These are phyloP conservation scores for Deroptyus accipitrinus DNA, from an alignment of 2,113 vertebrate genomes.

Conservation along the genomic window DNA sequence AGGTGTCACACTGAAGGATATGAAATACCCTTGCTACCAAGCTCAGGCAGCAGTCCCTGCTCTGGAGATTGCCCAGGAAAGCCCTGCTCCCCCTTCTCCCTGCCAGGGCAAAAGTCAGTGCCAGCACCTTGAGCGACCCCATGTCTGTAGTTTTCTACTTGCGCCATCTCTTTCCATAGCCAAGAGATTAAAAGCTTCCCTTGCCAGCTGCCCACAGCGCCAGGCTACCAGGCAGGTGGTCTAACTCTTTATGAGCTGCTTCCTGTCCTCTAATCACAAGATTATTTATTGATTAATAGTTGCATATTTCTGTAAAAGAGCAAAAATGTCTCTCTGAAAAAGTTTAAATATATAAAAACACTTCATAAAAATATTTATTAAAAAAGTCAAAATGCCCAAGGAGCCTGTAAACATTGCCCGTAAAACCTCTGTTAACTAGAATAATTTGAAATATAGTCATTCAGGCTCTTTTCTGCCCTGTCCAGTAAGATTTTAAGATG, in stretches of 20 bases:
- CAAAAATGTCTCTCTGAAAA: constrained; percentile 46
- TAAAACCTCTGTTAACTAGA: constrained; percentile 11
- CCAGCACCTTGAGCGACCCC: not conserved
- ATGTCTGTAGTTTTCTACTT: not conserved
- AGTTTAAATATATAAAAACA: constrained; percentile 68
- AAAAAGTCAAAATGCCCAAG: constrained; percentile 50
- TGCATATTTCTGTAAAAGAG: constrained; percentile 27
- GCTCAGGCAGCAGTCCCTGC: constrained; percentile 18
- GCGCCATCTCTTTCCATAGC: not conserved
- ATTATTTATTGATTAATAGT: constrained; percentile 23
- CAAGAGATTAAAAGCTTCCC: not conserved
- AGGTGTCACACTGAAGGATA: not conserved
- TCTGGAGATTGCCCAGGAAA: not conserved
- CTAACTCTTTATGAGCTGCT: not conserved
- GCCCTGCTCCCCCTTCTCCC: not conserved
- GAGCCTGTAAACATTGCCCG: constrained; percentile 46
- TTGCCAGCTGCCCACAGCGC: not conserved
- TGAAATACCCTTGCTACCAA: not conserved
- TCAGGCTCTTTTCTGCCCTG: constrained; percentile 32
- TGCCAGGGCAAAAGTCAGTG: not conserved
- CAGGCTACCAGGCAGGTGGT: not conserved
- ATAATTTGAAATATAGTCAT: not conserved
- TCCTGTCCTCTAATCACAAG: not conserved
- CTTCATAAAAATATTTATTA: constrained; percentile 67
- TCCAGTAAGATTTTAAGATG: constrained; percentile 43